Percentiles rank a stretch among this genome's conserved stretches.
Evolutionary conservation across 2,888 invertebrate species (phyloP).

Genomic region (Sinhomidia bicolor): DNA sequence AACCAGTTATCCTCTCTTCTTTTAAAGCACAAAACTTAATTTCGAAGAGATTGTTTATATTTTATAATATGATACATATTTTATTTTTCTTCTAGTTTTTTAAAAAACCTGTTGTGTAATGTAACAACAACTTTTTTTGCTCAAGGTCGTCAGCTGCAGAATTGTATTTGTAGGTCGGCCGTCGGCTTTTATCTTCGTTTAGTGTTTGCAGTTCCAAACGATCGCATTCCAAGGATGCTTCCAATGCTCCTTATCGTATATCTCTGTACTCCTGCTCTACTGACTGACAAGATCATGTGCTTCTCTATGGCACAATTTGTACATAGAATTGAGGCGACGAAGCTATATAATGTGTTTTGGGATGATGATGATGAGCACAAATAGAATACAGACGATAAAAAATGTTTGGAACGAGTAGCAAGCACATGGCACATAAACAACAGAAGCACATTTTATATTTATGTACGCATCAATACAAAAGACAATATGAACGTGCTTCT

Average conservation of each 20-base stretch:
- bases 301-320: too few relatives aligned
- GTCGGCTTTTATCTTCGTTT: conserved; percentile 42
- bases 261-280: background rate
- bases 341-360: background rate
- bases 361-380: background rate
- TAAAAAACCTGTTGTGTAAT: conserved; percentile 46
- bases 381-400: background rate
- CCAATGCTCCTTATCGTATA: background rate
- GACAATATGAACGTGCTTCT: background rate
- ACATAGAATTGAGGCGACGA: too few relatives aligned
- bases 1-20: too few relatives aligned
- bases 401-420: background rate
- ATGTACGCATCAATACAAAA: too few relatives aligned
- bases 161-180: conserved; percentile 17
- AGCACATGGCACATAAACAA: background rate
- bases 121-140: conserved; percentile 51
- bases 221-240: conserved; percentile 48
- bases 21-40: too few relatives aligned
- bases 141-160: conserved; percentile 56
- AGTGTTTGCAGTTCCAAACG: conserved; percentile 34
- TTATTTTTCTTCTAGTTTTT: background rate
- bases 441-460: background rate
- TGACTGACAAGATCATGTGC: too few relatives aligned
- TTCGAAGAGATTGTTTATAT: background rate
- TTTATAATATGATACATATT: background rate